Evolutionary conservation across 2,888 invertebrate genomes (phyloP), one percentile per base, ranked within the genome.

Genomic region (Cataglyphis livida): DNA sequence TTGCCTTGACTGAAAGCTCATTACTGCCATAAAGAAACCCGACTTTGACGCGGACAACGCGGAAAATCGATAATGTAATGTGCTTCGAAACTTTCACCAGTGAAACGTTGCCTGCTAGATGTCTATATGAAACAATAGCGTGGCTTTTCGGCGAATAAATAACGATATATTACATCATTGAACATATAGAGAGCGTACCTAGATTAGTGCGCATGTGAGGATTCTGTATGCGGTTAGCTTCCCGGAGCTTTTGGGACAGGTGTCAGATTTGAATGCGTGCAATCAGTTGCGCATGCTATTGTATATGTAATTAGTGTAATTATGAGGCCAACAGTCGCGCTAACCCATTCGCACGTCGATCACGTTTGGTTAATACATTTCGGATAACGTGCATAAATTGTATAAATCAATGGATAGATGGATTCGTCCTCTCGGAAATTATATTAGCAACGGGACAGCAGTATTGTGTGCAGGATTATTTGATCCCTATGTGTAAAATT

Each of bases 181-280:
- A 3, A 15, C 18, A 15, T n/a, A 9, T 10, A 68, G 21, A 32
- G 12, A 10, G 44, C 12, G 6, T 12, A 59, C n/a, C 41, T 28
- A 28, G 25, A 28, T 28, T 28, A 28, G 25, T 28, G 21, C 25
- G 12, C 51, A 44, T 18, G 21, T 1, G 3, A 10, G 1, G 0
- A 25, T 32, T n/a, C 15, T 21, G 25, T 51, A 25, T 48, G 35
- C 65, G 51, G 74, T 35, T 15, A 1, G 38, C 28, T 0, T 44
- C 25, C 21, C 44, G 28, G 28, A 28, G 38, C 57, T 35, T 18
- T 44, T 18, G 32, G 32, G 70, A 78, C 78, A 79, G 70, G 78
- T 79, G 78, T 70, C 78, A 61, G 25, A 59, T 32, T 44, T 79
- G 78, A 79, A 79, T 79, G 35, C 59, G 35, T 70, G 78, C 78